phyloP scores from a whole-genome alignment of 2,797 vertebrate genomes.

The Chloroceryle inda region DNA sequence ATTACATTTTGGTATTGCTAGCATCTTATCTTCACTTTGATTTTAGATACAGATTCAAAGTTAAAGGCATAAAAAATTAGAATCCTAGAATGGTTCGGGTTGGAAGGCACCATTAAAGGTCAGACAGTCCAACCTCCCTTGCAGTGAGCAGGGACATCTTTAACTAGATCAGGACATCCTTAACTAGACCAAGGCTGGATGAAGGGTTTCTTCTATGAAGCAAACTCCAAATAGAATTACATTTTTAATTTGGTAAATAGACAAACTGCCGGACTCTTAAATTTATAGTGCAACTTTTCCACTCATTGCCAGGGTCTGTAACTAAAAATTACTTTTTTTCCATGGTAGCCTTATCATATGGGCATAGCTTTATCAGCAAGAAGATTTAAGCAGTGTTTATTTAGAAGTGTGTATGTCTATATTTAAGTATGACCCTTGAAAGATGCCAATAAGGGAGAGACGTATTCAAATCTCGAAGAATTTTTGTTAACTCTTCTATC shows the following conservation, averaged over 20 bases:
- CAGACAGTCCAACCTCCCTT: no score
- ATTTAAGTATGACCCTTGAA: constrained; percentile 43
- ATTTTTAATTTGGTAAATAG: not conserved
- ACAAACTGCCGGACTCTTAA: not conserved
- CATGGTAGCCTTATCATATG: not conserved
- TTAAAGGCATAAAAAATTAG: not conserved
- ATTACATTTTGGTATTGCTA: not conserved
- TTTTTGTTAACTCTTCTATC: not conserved
- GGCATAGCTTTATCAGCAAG: not conserved
- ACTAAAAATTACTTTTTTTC: not conserved
- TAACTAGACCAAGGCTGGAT: not conserved
- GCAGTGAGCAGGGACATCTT: not conserved
- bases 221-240: not conserved
- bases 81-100: not conserved
- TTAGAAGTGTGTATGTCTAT: not conserved
- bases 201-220: not conserved
- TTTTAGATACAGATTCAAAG: not conserved
- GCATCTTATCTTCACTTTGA: not conserved
- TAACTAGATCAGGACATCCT: not conserved
- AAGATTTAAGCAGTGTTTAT: not conserved
- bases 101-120: no score
- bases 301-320: not conserved
- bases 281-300: not conserved
- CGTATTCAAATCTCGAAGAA: constrained; percentile 18
- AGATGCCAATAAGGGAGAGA: not conserved